Percentiles rank a stretch among this genome's conserved stretches.
Evolutionary conservation across 2,797 vertebrate genomes (phyloP).

Genomic region (Cyclopterus lumpus): DNA sequence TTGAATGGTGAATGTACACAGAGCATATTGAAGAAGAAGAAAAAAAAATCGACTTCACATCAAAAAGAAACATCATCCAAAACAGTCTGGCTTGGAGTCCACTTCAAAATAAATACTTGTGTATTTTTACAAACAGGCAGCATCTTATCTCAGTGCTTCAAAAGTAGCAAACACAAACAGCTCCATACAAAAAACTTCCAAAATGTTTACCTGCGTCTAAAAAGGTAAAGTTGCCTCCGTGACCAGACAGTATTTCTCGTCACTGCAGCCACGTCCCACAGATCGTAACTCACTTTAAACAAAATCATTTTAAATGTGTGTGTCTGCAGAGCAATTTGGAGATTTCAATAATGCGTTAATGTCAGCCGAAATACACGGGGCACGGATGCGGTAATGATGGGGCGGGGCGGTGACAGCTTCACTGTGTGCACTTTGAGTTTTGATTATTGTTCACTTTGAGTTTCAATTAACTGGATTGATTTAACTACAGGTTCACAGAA

Average conservation of each 20-base stretch:
- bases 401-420: neutral
- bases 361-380: neutral
- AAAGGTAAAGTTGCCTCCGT: constrained; percentile 12
- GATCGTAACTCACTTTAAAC: constrained; percentile 24
- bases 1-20: constrained; percentile 28
- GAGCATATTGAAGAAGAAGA: constrained; percentile 16
- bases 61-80: constrained; percentile 26
- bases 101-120: constrained; percentile 44
- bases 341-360: constrained; percentile 17
- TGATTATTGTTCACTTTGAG: neutral
- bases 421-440: neutral
- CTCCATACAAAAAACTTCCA: constrained; percentile 16
- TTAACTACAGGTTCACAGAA: neutral
- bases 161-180: constrained; percentile 44
- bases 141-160: constrained; percentile 43
- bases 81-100: constrained; percentile 10
- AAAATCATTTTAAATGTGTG: neutral
- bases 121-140: constrained; percentile 29
- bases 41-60: constrained; percentile 7
- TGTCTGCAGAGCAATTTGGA: constrained; percentile 14
- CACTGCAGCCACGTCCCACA: constrained; percentile 21
- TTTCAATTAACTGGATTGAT: neutral
- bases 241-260: neutral
- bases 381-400: neutral
- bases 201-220: constrained; percentile 1